Evolutionary conservation across 2,888 invertebrate genomes (phyloP).

Genomic region (Epirrita christyi): DNA sequence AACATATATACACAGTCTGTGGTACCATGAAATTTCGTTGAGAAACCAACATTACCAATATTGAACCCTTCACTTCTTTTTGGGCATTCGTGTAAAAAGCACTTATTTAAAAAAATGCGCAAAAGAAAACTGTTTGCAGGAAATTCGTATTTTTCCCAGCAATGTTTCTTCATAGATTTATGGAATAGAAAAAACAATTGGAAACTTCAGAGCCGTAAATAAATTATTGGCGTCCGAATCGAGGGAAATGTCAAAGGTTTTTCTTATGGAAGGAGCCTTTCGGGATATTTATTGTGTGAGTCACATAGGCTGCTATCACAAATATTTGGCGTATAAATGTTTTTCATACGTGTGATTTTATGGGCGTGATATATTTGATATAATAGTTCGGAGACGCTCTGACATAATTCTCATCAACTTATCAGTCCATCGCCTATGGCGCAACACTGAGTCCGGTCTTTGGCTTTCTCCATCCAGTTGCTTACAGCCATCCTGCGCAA

Average conservation of each 20-base stretch:
- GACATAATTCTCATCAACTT: no score
- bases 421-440: no score
- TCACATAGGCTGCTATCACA: constrained; percentile 1
- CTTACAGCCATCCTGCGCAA: no score
- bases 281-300: constrained; percentile 16
- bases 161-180: constrained; percentile 23
- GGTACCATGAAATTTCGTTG: no score
- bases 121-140: background rate
- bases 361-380: background rate
- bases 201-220: constrained; percentile 20
- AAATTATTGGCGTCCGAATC: constrained; percentile 20
- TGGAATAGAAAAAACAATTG: constrained; percentile 28
- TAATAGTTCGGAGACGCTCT: no score
- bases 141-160: background rate
- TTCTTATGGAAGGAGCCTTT: constrained; percentile 6
- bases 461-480: no score
- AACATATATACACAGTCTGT: no score
- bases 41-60: no score
- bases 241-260: constrained; percentile 21
- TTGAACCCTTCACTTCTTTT: no score
- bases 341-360: constrained; percentile 5
- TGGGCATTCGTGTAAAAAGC: no score
- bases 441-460: no score
- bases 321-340: constrained; percentile 12
- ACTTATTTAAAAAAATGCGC: background rate